A percentile compares a stretch with the other conserved stretches of the same genome.
Conservation (phyloP, 30 jellyfish, hydroid and myxozoan genomes). For the Chrysaora quinquecirrha region DNA sequence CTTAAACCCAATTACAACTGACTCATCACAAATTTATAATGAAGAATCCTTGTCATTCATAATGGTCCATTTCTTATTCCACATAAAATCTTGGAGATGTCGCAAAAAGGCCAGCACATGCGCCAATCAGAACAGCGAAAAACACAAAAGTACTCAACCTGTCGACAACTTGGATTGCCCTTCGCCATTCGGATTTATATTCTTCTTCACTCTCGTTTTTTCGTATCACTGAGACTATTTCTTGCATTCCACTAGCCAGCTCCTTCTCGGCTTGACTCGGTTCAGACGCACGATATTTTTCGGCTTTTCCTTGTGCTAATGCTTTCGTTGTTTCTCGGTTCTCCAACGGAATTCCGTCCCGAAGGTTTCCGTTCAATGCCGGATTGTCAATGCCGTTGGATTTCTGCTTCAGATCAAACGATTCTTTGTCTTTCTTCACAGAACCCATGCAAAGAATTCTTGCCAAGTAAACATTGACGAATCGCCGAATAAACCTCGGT, state of each 20-base stretch:
- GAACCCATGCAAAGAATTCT: slow-evolving; percentile 43
- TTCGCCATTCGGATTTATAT: slow-evolving; percentile 64
- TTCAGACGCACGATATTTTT: slow-evolving; percentile 4
- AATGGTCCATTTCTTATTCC: no score
- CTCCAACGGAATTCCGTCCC: neutral
- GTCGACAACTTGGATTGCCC: slow-evolving; percentile 64
- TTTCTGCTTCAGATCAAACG: slow-evolving; percentile 9
- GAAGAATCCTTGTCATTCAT: no score
- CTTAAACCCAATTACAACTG: no score
- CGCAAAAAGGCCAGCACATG: slow-evolving; percentile 36
- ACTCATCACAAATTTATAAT: no score
- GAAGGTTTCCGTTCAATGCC: slow-evolving; percentile 41
- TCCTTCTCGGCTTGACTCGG: slow-evolving; percentile 21
- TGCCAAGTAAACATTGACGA: slow-evolving; percentile 55
- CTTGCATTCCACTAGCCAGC: slow-evolving; percentile 57
- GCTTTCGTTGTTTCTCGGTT: slow-evolving; percentile 11
- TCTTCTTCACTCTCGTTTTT: slow-evolving; percentile 48
- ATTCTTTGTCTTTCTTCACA: slow-evolving; percentile 3
- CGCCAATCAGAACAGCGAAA: slow-evolving; percentile 31
- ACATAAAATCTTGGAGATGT: slow-evolving; percentile 58
- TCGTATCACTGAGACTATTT: slow-evolving; percentile 31
- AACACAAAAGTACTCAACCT: slow-evolving; percentile 33
- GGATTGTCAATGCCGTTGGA: slow-evolving; percentile 41
- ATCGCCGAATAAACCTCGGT: slow-evolving; percentile 42
- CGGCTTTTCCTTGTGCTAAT: no score